Base-by-base conservation (phyloP, 2,888 invertebrate species). In the Polietes domitor region DNA sequence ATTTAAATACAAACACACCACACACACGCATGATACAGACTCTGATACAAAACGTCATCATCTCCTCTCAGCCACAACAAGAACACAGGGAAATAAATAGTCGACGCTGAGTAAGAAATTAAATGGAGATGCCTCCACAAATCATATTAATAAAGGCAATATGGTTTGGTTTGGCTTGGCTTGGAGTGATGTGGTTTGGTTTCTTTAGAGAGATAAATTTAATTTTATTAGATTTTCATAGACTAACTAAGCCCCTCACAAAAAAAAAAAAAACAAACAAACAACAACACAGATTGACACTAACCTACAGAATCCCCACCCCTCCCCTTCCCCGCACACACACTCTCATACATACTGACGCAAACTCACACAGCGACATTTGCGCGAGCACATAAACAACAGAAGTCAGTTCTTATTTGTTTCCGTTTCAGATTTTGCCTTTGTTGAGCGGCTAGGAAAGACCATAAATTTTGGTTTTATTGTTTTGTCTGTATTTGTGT, bases 181-280 rank as follows among this genome's bases (percentile, higher is more conserved):
- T n/a, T n/a, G n/a, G n/a, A n/a, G n/a, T n/a, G n/a, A 58, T 58
- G 26, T 58, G 58, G 58, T 58, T 24, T 58, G 26, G 58, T 58
- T 58, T 26, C 58, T 58, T 24, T 24, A 24, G 37, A 47, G 15
- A 63, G 5, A 70, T 80, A 80, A 71, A 80, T 63, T 71, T 61
- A 71, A 26, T 63, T 77, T 83, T 83, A 77, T 77, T 80, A 70
- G 10, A 77, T 74, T 63, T 80, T 80, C 37, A 77, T 63, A 75
- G 37, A 80, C 79, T 50, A n/a, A 55, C 12, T 43, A 32, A 19
- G 12, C 5, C 4, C 50, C n/a, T n/a, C n/a, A n/a, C n/a, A n/a
- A n/a, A n/a, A n/a, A n/a, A n/a, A n/a, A n/a, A n/a, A n/a, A n/a
- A n/a, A 32, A 32, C 32, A 5, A 50, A 19, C 26, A 26, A 9